Evolutionary conservation across 2,797 vertebrate species (phyloP), one percentile per base, ranked within the genome.

Genomic region (Gallirallus australis): DNA sequence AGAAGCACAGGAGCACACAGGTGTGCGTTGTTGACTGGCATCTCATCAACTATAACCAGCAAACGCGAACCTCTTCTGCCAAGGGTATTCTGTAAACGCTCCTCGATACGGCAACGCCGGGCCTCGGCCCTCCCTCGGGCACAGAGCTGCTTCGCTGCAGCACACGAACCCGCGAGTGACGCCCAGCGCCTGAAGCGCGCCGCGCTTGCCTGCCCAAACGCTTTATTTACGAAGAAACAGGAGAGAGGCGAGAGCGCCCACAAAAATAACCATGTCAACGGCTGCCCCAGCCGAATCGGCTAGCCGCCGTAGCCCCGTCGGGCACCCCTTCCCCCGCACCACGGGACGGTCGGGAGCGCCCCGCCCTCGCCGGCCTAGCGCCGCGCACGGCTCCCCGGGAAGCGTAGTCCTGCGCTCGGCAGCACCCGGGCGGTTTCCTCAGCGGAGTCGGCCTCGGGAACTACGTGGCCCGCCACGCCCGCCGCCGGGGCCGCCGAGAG

Each of bases 41-140:
- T 7, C 21, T 64, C 20, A 21, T 18, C 39, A 63, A 5, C 11
- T 10, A 7, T 4, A 23, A 21, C 8, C 23, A 23, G 21, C 28
- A 48, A 42, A 14, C 0, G 3, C 16, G 3, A 4, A 3, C 23
- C 6, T 33, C 10, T 31, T 9, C 20, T 17, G 18, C 25, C 18
- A 6, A 0, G 12, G 40, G 42, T 35, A 1, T 23, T 7, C 4
- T 30, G 27, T 16, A 37, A 18, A 6, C 3, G 8, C 47, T 3
- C 4, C 33, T 15, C 31, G 18, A 1, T 4, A 9, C 12, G 5
- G 3, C 0, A 4, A 15, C 12, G 25, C 42, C 42, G 42, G 10
- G 42, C 9, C 18, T 18, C 42, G 42, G 42, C 42, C 42, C 42
- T 42, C 42, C 42, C 42, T 45, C 42, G 42, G 37, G 35, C 4